A percentile compares a stretch with the other conserved stretches of the same genome.
These are phyloP conservation scores for Brachionus asplanchnoidis DNA, from an alignment of 1,140 invertebrate species.

Conservation along the genomic window DNA sequence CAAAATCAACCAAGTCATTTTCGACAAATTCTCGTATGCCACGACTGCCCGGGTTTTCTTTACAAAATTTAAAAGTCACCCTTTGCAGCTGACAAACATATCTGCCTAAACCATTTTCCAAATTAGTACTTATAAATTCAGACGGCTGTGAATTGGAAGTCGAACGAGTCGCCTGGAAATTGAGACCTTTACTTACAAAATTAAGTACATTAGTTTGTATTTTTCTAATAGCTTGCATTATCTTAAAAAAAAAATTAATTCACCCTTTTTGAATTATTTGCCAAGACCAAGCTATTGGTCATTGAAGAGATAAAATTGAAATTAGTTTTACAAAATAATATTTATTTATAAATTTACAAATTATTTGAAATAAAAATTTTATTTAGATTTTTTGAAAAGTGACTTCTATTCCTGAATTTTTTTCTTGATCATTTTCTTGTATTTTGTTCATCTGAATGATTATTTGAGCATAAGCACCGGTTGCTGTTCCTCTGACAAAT, in stretches of 20 bases:
- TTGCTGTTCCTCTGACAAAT: conserved; percentile 27
- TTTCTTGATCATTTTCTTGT: neutral
- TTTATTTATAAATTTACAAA: neutral
- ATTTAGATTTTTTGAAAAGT: conserved; percentile 28
- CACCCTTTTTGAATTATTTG: neutral
- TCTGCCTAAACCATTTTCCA: conserved; percentile 37
- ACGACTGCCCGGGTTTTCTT: conserved; percentile 32
- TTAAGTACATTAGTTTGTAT: conserved; percentile 25
- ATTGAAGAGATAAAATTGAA: too few species aligned
- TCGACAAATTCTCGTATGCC: conserved; percentile 38
- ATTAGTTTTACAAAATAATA: too few species aligned
- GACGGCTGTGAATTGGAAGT: conserved; percentile 7
- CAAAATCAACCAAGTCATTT: conserved; percentile 30
- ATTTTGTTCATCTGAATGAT: neutral
- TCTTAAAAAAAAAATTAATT: neutral
- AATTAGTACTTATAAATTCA: conserved; percentile 34
- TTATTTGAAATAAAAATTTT: neutral
- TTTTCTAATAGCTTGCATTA: neutral
- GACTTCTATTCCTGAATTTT: neutral
- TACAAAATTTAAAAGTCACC: conserved; percentile 42
- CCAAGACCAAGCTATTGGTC: neutral
- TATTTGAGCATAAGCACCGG: conserved; percentile 23
- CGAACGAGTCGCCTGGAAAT: neutral
- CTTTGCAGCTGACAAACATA: conserved; percentile 42
- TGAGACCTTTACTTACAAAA: neutral